Evolutionary conservation across 2,113 vertebrate species (phyloP).

Genomic region (Festucalex cinctus): DNA sequence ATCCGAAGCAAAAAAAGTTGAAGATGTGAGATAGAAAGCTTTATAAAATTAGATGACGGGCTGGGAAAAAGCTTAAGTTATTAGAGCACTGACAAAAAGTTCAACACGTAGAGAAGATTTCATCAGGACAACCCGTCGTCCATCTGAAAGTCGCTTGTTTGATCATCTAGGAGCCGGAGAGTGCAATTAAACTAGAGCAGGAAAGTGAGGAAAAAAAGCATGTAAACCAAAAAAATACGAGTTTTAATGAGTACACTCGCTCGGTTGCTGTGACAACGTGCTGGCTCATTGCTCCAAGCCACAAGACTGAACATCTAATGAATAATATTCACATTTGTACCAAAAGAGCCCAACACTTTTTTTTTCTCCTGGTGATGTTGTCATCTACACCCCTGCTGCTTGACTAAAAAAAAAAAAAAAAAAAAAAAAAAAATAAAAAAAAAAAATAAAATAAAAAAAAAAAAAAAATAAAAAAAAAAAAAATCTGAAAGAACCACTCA

Average conservation of each 20-base stretch:
- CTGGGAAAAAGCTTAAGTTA: not conserved
- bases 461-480: too few relatives aligned
- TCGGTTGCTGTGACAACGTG: slow-evolving; percentile 60
- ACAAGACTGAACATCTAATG: slow-evolving; percentile 44
- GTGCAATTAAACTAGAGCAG: not conserved
- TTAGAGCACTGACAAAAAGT: not conserved
- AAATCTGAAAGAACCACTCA: not conserved
- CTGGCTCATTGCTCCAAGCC: slow-evolving; percentile 35
- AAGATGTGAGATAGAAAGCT: not conserved
- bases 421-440: not conserved
- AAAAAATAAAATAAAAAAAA: too few relatives aligned
- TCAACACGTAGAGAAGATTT: not conserved
- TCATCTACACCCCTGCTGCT: slow-evolving; percentile 27
- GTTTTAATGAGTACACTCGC: slow-evolving; percentile 50
- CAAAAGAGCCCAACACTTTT: not conserved
- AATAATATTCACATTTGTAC: slow-evolving; percentile 24
- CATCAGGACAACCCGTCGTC: not conserved
- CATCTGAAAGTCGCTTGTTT: not conserved
- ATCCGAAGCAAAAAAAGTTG: not conserved
- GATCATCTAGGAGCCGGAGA: not conserved
- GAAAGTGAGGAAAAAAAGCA: slow-evolving; percentile 4
- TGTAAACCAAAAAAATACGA: slow-evolving; percentile 56
- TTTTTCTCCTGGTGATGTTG: slow-evolving; percentile 12
- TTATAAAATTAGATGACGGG: not conserved
- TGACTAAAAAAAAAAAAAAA: slow-evolving; percentile 13